Evolutionary conservation across 1,140 invertebrate genomes (phyloP), one percentile per base, ranked within the genome.

Genomic region (Eriosoma lanigerum): DNA sequence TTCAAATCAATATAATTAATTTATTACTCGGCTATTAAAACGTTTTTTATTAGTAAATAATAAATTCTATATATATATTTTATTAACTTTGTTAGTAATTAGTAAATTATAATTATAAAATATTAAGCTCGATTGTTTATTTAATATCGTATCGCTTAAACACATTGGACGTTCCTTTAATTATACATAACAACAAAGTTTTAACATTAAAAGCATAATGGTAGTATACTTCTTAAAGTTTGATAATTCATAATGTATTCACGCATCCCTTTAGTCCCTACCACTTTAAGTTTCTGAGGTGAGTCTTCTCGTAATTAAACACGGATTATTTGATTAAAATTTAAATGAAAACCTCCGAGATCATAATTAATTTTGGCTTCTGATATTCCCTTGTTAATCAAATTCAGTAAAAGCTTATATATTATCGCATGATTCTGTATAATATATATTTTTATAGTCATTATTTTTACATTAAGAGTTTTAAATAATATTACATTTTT

Each of bases 311-410:
- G 26, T 72, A 50, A 50, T 72, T 72, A 72, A 52, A 72, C 68
- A 72, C 24, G 46, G 66, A 70, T 70, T 72, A 72, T 72, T 72
- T 72, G 68, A 72, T 72, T 72, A 72, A 72, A 72, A 72, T 72
- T 72, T 72, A 72, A 72, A 72, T 24, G 24, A 72, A 52, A 15
- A 72, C 15, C 68, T 72, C 26, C n/a, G 46, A 29, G 24, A 29
- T 29, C 24, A 52, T 72, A 72, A 72, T 72, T 72, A 50, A 72
- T 72, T 72, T 72, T 72, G 24, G 24, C 17, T 72, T 72, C 17
- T 52, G 48, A 52, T 72, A 72, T 52, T 72, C 48, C 66, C 46
- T 17, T n/a, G 48, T 52, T 72, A 72, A 72, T 72, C 46, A 72
- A 72, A 72, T 72, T 32, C 9, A 50, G 24, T 70, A 70, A 50